Percentiles rank a stretch among this genome's conserved stretches.
Evolutionary conservation across 2,888 invertebrate genomes (phyloP).

Genomic region (Sinohyriopsis cumingii): DNA sequence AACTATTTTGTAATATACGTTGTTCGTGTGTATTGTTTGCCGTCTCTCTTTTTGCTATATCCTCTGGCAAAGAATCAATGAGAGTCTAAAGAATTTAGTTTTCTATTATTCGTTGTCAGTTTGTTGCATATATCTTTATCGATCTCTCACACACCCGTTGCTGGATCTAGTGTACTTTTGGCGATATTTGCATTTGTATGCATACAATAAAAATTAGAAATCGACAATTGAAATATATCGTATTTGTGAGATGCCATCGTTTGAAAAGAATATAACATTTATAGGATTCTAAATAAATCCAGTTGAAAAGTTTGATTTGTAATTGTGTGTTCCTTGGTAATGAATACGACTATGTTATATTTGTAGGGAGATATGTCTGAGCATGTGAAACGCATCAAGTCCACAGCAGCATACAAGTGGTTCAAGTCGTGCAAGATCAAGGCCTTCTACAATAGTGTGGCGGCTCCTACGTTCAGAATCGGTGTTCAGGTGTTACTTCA

Average conservation of each 20-base stretch:
- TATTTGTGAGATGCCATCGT: too few species aligned
- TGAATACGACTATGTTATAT: background rate
- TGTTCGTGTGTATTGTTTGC: background rate
- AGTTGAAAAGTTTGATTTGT: background rate
- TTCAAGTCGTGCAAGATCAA: slow-evolving; percentile 86
- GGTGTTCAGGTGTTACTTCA: slow-evolving; percentile 90
- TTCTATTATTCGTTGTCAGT: background rate
- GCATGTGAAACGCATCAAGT: slow-evolving; percentile 47
- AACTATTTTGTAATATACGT: background rate
- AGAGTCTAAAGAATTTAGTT: background rate
- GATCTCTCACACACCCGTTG: background rate
- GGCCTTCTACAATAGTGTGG: slow-evolving; percentile 85
- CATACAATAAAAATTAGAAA: too few species aligned
- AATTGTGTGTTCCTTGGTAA: background rate
- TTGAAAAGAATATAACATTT: too few species aligned
- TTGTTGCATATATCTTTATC: background rate
- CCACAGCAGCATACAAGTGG: slow-evolving; percentile 79
- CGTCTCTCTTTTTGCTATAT: background rate
- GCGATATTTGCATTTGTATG: too few species aligned
- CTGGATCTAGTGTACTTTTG: too few species aligned
- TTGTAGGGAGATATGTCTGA: slow-evolving; percentile 55
- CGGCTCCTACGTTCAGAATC: slow-evolving; percentile 69
- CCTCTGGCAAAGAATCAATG: background rate
- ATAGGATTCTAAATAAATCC: too few species aligned
- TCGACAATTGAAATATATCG: too few species aligned